Conservation (phyloP, 2,113 vertebrate genomes). For the Pollachius pollachius region DNA sequence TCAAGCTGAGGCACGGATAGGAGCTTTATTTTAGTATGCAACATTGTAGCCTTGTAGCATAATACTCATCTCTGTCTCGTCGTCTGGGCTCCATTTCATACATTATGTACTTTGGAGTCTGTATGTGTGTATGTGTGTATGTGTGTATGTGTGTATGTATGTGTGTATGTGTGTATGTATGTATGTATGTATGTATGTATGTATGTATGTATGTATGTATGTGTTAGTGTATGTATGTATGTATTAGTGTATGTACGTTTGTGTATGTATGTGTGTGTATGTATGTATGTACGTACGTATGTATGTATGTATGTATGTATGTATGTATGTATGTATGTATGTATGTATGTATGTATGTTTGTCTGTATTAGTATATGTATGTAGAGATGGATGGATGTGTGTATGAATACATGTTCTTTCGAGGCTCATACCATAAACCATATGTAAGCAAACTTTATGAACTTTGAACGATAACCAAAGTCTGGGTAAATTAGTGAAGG, state of each 20-base stretch:
- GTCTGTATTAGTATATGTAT: not conserved
- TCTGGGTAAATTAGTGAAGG: too few relatives aligned
- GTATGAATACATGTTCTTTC: not conserved
- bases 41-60: slow-evolving; percentile 47
- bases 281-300: too few relatives aligned
- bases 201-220: slow-evolving; percentile 8
- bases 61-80: slow-evolving; percentile 37
- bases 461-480: too few relatives aligned
- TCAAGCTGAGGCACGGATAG: slow-evolving; percentile 28
- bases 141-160: not conserved
- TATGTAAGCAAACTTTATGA: too few relatives aligned
- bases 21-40: slow-evolving; percentile 46
- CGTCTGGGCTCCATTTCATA: slow-evolving; percentile 37
- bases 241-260: not conserved
- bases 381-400: not conserved
- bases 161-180: too few relatives aligned
- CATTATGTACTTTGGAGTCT: slow-evolving; percentile 39
- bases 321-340: not conserved
- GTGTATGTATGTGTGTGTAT: not conserved
- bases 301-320: slow-evolving; percentile 8
- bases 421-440: not conserved
- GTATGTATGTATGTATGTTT: not conserved
- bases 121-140: not conserved
- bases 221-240: not conserved
- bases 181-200: not conserved